Base-by-base conservation (phyloP, 2,888 invertebrate genomes). In the Malthinus seriepunctatus region DNA sequence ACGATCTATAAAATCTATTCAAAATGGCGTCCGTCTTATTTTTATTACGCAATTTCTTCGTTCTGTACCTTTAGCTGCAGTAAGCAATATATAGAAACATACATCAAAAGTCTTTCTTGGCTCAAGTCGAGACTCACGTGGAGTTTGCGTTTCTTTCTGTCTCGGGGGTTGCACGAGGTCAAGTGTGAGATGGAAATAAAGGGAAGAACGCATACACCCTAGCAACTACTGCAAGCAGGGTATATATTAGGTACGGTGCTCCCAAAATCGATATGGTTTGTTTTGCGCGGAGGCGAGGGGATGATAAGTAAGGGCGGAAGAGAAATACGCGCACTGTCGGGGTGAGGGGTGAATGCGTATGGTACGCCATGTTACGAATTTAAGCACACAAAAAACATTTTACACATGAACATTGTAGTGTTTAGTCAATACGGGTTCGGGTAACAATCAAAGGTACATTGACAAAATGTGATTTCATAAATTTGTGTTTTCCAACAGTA, bases 241-340 rank as follows among this genome's bases (percentile, higher is more conserved):
- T 75, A 71, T 76, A 75, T 74, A 76, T 75, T 74, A 75, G 74
- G 72, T 75, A 67, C 67, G 62, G 67, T 68, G 75, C 76, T 75
- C 73, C 76, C 74, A 78, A 79, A 80, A 80, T 80, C 80, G 79
- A 80, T 80, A 79, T 76, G 76, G 78, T 77, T 76, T 78, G 77
- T 79, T 79, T 77, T 77, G 73, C 70, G 73, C 70, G 74, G 73
- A 66, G 71, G 64, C 58, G 59, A 62, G 62, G 60, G 58, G 63
- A 53, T 59, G 60, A 69, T 66, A 71, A 68, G 69, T 72, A 71
- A 71, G 73, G 71, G 72, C 72, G 74, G 72, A 73, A 74, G 71
- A 70, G 72, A 68, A 73, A 71, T 70, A 70, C 70, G 67, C 72
- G 71, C 67, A 68, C 65, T 66, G 70, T 66, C 68, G 69, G 69